Conservation (phyloP, 2,113 vertebrate species). For the Corapipo altera region DNA sequence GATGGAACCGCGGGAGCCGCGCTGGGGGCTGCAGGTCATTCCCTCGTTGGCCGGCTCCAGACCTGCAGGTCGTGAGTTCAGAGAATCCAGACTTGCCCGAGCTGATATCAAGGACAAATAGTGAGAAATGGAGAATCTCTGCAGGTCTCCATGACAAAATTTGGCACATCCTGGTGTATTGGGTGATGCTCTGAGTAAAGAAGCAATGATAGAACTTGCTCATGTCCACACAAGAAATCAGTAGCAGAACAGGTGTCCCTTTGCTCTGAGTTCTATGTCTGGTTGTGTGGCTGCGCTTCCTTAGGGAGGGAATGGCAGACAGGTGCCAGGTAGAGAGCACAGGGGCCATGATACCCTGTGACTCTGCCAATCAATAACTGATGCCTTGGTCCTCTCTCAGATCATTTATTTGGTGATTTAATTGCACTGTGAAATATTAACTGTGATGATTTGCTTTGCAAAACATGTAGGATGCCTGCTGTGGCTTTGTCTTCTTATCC, state of each 20-base stretch:
- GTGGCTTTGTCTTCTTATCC: neutral
- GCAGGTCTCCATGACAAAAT: neutral
- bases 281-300: neutral
- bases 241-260: neutral
- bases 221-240: neutral
- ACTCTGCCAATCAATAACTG: neutral
- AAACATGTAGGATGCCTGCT: neutral
- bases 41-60: accelerated
- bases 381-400: neutral
- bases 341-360: neutral
- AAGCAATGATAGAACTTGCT: neutral
- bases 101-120: neutral
- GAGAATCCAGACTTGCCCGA: neutral
- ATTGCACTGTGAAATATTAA: slow-evolving; percentile 11
- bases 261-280: neutral
- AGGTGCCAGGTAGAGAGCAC: neutral
- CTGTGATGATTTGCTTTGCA: neutral
- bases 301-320: accelerated
- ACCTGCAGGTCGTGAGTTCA: accelerated
- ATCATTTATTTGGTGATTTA: neutral
- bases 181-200: neutral
- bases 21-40: neutral
- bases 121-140: neutral
- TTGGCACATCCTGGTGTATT: neutral
- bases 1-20: accelerated